Evolutionary conservation across 2,797 vertebrate genomes (phyloP).

Genomic region (Taeniopygia guttata): DNA sequence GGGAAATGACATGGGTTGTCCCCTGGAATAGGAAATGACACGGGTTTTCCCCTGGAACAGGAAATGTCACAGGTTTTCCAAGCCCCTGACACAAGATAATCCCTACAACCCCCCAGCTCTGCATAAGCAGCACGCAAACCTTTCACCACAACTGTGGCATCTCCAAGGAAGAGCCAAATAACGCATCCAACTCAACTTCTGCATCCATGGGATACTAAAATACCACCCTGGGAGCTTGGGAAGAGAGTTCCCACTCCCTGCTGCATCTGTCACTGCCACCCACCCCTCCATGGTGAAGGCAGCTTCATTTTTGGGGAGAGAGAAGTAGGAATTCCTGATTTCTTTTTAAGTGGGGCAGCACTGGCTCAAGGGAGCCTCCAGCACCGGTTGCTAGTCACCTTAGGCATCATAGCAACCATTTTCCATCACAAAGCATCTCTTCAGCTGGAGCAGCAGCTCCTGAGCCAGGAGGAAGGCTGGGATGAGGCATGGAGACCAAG

Average conservation of each 20-base stretch:
- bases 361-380: not conserved
- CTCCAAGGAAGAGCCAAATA: not conserved
- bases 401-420: not conserved
- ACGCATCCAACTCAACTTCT: not conserved
- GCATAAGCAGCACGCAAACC: fast-evolving
- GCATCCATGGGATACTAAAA: not conserved
- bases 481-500: not conserved
- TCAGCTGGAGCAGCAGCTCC: not conserved
- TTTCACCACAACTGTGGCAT: fast-evolving
- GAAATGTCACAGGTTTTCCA: not conserved
- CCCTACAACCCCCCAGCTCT: fast-evolving
- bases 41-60: not conserved
- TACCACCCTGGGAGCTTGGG: not conserved
- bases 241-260: not conserved
- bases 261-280: not conserved
- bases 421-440: not conserved
- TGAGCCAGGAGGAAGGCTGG: not conserved
- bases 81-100: not conserved
- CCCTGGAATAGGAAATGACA: not conserved
- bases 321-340: not conserved
- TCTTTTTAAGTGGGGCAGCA: not conserved
- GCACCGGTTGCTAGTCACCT: not conserved
- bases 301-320: not conserved
- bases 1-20: no score
- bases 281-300: fast-evolving